Conservation (phyloP, 2,888 invertebrate genomes). For the Drosophila conformis region DNA sequence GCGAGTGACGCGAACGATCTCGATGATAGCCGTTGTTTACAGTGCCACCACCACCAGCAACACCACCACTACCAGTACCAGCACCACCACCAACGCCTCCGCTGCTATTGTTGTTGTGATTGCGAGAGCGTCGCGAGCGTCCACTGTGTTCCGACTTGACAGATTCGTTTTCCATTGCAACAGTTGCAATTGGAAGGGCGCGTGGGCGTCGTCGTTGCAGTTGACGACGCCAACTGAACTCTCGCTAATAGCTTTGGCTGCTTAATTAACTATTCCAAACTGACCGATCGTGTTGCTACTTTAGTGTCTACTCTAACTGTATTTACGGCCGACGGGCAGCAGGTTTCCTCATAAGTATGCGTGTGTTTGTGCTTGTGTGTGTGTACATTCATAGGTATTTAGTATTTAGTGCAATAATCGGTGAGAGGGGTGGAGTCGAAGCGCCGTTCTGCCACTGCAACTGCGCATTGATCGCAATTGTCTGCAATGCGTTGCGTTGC, state of each 20-base stretch:
- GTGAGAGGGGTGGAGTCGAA: conserved; percentile 52
- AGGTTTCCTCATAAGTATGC: conserved; percentile 61
- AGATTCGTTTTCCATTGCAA: conserved; percentile 95
- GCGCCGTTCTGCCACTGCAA: conserved; percentile 41
- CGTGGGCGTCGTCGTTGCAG: conserved; percentile 44
- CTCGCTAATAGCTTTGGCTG: conserved; percentile 29
- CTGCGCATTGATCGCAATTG: conserved; percentile 17
- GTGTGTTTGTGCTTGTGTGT: conserved; percentile 17
- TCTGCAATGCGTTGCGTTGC: conserved; percentile 9
- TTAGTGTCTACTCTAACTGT: conserved; percentile 69
- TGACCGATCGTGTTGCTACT: conserved; percentile 58
- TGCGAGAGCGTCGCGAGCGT: conserved; percentile 90
- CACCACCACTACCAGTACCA: conserved; percentile 75
- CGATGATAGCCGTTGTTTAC: conserved; percentile 85
- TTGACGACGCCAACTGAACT: conserved; percentile 16
- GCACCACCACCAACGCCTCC: conserved; percentile 60
- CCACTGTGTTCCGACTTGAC: conserved; percentile 96
- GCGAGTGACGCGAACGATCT: conserved; percentile 88
- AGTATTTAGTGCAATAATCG: conserved; percentile 52
- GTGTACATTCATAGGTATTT: conserved; percentile 62
- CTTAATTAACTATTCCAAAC: conserved; percentile 49
- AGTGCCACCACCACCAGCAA: conserved; percentile 74
- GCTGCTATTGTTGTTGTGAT: conserved; percentile 85
- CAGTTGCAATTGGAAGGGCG: conserved; percentile 33
- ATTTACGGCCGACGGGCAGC: conserved; percentile 68